phyloP scores from a whole-genome alignment of 2,888 invertebrate species.

The Machimus rusticus region DNA sequence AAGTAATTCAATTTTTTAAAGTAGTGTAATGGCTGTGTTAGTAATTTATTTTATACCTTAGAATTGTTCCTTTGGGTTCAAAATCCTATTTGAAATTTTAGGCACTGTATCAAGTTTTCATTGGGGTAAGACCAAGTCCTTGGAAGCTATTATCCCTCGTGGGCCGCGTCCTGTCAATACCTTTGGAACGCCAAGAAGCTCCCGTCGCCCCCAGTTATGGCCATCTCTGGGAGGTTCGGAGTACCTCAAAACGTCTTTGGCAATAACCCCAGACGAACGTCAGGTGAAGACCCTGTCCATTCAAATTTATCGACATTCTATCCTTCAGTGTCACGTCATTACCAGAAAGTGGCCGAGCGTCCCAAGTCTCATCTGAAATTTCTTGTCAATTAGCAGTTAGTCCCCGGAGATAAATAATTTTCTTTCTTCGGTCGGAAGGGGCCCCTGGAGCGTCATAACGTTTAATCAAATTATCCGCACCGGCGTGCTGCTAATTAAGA shows the following conservation, averaged over 20 bases:
- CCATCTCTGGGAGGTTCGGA: not conserved
- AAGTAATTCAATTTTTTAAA: no score
- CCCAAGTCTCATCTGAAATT: constrained; percentile 9
- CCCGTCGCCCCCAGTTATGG: not conserved
- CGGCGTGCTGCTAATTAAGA: constrained; percentile 40
- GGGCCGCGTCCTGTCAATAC: not conserved
- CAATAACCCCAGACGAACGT: not conserved
- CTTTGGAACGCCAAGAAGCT: not conserved
- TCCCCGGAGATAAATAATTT: constrained; percentile 34
- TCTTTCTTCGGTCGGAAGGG: constrained; percentile 11
- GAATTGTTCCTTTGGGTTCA: not conserved
- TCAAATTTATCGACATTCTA: constrained; percentile 10
- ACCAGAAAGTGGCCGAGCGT: constrained; percentile 4
- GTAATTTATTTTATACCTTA: not conserved
- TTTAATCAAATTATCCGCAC: constrained; percentile 41
- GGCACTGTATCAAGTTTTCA: not conserved
- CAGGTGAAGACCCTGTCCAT: not conserved
- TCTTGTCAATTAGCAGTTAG: constrained; percentile 37
- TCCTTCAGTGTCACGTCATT: not conserved
- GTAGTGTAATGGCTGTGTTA: no score
- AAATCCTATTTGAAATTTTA: not conserved
- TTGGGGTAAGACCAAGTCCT: not conserved
- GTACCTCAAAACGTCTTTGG: not conserved
- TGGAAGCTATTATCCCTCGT: not conserved
- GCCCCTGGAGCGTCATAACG: constrained; percentile 27